Percentiles rank a stretch among this genome's conserved stretches.
These are phyloP conservation scores for Myoxocephalus aenaeus DNA, from an alignment of 2,797 vertebrate species.

Conservation along the genomic window DNA sequence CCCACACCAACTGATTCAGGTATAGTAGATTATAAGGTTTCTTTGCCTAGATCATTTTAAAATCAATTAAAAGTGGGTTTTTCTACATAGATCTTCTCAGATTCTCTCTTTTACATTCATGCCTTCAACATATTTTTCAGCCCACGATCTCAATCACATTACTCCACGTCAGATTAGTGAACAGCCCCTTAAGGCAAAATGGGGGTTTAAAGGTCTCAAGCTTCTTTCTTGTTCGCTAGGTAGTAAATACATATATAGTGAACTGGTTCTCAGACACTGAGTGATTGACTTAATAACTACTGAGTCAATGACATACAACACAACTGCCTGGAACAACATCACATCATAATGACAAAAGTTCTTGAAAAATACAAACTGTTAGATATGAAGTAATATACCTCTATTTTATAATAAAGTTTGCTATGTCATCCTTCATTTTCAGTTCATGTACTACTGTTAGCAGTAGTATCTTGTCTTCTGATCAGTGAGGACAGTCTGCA, in stretches of 20 bases:
- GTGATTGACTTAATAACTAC: neutral
- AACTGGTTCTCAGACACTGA: too few species aligned
- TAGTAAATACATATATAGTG: too few species aligned
- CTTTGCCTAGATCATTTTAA: neutral
- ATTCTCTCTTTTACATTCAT: neutral
- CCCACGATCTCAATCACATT: too few species aligned
- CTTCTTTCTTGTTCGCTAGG: neutral
- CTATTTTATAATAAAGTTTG: neutral
- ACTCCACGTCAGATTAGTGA: neutral
- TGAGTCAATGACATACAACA: neutral
- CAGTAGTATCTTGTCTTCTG: neutral
- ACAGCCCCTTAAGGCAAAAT: conserved; percentile 5
- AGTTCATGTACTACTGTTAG: neutral
- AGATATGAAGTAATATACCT: neutral
- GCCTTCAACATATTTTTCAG: neutral
- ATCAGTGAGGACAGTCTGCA: neutral
- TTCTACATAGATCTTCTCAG: neutral
- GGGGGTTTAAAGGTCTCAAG: neutral
- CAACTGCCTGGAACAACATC: neutral
- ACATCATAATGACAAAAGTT: neutral
- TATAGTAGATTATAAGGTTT: conserved; percentile 55
- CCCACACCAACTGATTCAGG: conserved; percentile 91
- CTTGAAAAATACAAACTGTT: neutral
- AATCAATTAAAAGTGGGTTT: neutral
- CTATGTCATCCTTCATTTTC: neutral